Evolutionary conservation across 1,140 invertebrate species (phyloP).

Genomic region (Drosophila lacteicornis): DNA sequence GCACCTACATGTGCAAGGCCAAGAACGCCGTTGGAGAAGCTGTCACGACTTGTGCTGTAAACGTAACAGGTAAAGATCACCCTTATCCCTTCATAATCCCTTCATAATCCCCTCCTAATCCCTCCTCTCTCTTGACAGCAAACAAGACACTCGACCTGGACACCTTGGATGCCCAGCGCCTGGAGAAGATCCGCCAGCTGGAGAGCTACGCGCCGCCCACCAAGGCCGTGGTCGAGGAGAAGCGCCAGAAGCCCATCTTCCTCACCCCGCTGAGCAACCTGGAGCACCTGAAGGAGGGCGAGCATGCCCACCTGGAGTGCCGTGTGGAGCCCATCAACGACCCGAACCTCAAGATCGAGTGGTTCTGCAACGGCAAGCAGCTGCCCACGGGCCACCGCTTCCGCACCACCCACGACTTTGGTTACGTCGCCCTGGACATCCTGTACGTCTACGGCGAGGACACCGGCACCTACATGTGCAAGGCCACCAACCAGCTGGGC

Average conservation of each 20-base stretch:
- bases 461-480: constrained; percentile 97
- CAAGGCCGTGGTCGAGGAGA: constrained; percentile 90
- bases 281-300: constrained; percentile 94
- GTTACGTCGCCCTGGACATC: constrained; percentile 97
- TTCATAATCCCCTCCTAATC: constrained; percentile 2
- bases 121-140: constrained; percentile 86
- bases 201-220: constrained; percentile 92
- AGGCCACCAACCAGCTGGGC: constrained; percentile 95
- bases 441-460: constrained; percentile 97
- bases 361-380: constrained; percentile 95
- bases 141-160: constrained; percentile 94
- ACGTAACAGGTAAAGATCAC: constrained; percentile 89
- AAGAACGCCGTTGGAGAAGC: constrained; percentile 96
- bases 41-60: constrained; percentile 94
- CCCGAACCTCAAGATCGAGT: constrained; percentile 97
- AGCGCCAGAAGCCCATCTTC: constrained; percentile 93
- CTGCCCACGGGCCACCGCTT: constrained; percentile 93
- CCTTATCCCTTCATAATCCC: not conserved
- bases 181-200: constrained; percentile 95
- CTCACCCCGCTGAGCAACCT: constrained; percentile 93
- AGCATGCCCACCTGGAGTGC: constrained; percentile 97
- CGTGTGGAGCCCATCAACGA: constrained; percentile 98
- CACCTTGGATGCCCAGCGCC: constrained; percentile 94
- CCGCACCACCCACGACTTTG: constrained; percentile 97
- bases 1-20: constrained; percentile 97